phyloP scores from a whole-genome alignment of 2,113 vertebrate species.

The Polypterus bichir region DNA sequence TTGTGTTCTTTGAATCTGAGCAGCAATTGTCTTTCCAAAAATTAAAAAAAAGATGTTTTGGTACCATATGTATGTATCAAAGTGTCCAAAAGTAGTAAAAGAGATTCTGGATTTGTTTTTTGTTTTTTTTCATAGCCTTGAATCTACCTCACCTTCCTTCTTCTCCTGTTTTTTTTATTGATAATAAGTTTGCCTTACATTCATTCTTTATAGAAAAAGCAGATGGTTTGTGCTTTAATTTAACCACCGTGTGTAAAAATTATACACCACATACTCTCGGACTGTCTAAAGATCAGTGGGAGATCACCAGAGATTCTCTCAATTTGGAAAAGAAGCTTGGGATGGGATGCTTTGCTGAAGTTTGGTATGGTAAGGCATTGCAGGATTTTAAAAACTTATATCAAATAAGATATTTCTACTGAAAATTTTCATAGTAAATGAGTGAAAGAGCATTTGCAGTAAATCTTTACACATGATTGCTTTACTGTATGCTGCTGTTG shows the following conservation, averaged over 20 bases:
- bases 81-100: too few relatives aligned
- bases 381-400: not conserved
- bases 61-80: too few relatives aligned
- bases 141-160: conserved; percentile 54
- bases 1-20: too few relatives aligned
- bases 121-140: conserved; percentile 2
- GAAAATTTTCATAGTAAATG: too few relatives aligned
- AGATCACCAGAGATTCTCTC: conserved; percentile 75
- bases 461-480: too few relatives aligned
- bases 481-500: too few relatives aligned
- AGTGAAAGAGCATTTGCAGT: too few relatives aligned
- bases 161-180: conserved; percentile 53
- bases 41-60: not conserved
- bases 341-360: conserved; percentile 96
- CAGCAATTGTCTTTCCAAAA: not conserved
- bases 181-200: conserved; percentile 81
- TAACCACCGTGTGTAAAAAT: conserved; percentile 86
- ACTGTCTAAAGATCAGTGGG: conserved; percentile 96
- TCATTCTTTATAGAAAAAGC: conserved; percentile 79
- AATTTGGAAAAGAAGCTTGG: conserved; percentile 85
- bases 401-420: too few relatives aligned
- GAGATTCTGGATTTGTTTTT: too few relatives aligned
- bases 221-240: conserved; percentile 96
- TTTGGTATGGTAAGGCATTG: conserved; percentile 92
- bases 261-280: conserved; percentile 87